Conservation (phyloP, 2,113 vertebrate genomes). For the Petroica traversi region DNA sequence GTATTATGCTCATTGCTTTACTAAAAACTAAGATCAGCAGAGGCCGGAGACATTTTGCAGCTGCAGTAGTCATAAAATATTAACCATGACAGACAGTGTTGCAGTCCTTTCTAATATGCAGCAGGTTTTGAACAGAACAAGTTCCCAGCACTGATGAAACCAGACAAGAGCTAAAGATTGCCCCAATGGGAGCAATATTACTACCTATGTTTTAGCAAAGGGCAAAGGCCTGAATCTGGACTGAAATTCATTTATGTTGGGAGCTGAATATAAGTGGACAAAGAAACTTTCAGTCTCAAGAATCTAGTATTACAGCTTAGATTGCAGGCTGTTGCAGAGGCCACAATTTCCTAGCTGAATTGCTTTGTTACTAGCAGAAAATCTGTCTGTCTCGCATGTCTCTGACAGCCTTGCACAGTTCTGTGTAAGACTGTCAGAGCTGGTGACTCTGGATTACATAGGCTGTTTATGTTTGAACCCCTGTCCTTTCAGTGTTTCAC, state of each 20-base stretch:
- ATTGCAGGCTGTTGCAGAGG: neutral
- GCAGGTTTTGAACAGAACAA: neutral
- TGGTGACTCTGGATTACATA: neutral
- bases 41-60: neutral
- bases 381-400: neutral
- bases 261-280: neutral
- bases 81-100: neutral
- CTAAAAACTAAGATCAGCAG: neutral
- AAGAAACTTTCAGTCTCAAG: neutral
- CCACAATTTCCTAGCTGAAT: neutral
- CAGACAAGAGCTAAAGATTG: neutral
- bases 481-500: neutral
- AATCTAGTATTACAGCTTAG: neutral
- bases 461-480: neutral
- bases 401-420: neutral
- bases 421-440: neutral
- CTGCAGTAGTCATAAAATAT: neutral
- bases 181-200: neutral
- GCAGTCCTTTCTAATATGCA: neutral
- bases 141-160: neutral
- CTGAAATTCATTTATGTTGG: neutral
- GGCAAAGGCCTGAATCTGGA: neutral
- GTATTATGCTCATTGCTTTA: neutral
- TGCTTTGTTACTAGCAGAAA: neutral
- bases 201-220: neutral